Conservation (phyloP, 1,140 invertebrate genomes). For the Diploscapter pachys region DNA sequence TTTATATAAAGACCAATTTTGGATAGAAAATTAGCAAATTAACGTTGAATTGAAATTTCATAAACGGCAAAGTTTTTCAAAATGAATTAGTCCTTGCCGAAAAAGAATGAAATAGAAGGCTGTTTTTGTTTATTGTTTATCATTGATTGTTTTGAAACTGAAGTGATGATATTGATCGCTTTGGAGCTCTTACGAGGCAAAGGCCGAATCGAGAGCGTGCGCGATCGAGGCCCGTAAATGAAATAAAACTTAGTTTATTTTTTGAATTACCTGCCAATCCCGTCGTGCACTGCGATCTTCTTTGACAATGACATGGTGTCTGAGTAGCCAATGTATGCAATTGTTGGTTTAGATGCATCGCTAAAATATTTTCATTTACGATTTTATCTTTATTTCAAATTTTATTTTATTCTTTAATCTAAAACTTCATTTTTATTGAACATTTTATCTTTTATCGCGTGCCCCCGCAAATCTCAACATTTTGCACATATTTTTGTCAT, state of each 20-base stretch:
- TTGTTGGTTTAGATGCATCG: slow-evolving; percentile 46
- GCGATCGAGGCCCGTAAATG: too few species aligned
- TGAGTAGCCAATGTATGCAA: slow-evolving; percentile 50
- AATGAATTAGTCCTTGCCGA: too few species aligned
- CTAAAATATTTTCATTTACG: slow-evolving; percentile 28
- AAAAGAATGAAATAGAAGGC: too few species aligned
- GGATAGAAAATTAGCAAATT: too few species aligned
- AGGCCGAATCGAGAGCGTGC: neutral
- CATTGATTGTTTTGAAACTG: neutral
- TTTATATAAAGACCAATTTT: too few species aligned
- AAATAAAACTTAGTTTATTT: too few species aligned
- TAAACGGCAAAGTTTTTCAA: too few species aligned
- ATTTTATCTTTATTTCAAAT: too few species aligned
- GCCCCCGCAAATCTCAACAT: neutral
- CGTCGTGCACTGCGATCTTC: slow-evolving; percentile 54
- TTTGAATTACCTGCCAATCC: slow-evolving; percentile 24
- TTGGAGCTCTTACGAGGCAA: too few species aligned
- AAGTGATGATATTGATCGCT: too few species aligned
- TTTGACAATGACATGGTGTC: slow-evolving; percentile 57
- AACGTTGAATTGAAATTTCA: too few species aligned
- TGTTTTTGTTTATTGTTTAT: neutral
- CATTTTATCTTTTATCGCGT: neutral
- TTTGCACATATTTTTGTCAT: neutral
- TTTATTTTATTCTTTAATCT: too few species aligned
- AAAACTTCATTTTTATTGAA: neutral